Evolutionary conservation across 1,140 invertebrate species (phyloP).

Genomic region (Harlomillsia oculata): DNA sequence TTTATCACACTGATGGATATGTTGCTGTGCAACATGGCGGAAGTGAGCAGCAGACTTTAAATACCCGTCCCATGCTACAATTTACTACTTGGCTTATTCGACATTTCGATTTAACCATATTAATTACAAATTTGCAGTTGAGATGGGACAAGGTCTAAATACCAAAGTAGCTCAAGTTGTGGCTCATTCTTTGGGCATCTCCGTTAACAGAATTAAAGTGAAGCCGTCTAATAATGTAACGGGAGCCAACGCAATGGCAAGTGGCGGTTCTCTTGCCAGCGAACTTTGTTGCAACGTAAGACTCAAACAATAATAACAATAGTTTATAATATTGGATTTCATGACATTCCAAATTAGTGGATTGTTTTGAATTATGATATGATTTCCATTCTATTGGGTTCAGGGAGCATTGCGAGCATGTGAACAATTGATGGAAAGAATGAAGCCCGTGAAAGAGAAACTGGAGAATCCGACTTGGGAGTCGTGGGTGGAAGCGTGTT

Average conservation of each 20-base stretch:
- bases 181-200: conserved; percentile 60
- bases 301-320: not conserved
- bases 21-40: conserved; percentile 48
- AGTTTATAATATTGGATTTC: not conserved
- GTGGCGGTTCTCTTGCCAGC: conserved; percentile 61
- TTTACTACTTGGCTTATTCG: conserved; percentile 56
- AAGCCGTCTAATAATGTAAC: conserved; percentile 54
- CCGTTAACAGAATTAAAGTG: conserved; percentile 56
- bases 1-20: conserved; percentile 52
- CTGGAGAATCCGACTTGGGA: conserved; percentile 50
- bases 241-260: conserved; percentile 52
- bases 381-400: too few species aligned
- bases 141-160: conserved; percentile 61
- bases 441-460: conserved; percentile 52
- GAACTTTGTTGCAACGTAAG: conserved; percentile 56
- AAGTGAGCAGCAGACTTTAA: not conserved
- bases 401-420: conserved; percentile 58
- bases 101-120: conserved; percentile 53
- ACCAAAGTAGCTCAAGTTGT: conserved; percentile 63
- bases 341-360: not conserved
- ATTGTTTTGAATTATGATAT: too few species aligned
- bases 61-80: conserved; percentile 55
- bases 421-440: conserved; percentile 50
- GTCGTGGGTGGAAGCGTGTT: conserved; percentile 48
- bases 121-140: conserved; percentile 57